phyloP scores from a whole-genome alignment of 2,113 vertebrate species.

The Embiotoca jacksoni region DNA sequence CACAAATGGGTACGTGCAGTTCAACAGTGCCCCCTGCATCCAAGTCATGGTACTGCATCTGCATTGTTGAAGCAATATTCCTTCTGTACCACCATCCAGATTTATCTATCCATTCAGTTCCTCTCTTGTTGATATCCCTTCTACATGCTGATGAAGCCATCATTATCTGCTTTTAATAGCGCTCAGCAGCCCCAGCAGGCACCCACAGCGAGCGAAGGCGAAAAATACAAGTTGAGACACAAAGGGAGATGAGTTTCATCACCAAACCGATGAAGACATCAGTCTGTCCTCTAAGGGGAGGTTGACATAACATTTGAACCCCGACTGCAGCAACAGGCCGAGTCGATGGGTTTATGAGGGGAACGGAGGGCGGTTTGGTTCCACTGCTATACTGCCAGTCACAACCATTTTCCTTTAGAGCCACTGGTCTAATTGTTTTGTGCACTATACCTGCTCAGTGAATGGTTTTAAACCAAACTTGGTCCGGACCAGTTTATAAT shows the following conservation, averaged over 20 bases:
- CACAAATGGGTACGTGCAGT: slow-evolving; percentile 9
- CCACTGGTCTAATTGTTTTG: not conserved
- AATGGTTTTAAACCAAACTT: not conserved
- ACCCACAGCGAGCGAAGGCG: not conserved
- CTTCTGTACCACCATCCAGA: not conserved
- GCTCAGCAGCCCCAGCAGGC: slow-evolving; percentile 19
- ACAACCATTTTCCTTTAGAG: not conserved
- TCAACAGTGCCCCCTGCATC: slow-evolving; percentile 73
- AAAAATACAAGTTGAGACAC: slow-evolving; percentile 28
- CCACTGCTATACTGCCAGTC: not conserved
- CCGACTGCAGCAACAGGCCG: not conserved
- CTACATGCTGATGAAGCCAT: slow-evolving; percentile 37
- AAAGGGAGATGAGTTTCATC: slow-evolving; percentile 40
- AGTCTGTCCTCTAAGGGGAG: slow-evolving; percentile 40
- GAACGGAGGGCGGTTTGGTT: not conserved
- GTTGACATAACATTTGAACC: slow-evolving; percentile 28
- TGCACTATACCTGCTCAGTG: not conserved
- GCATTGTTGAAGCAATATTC: not conserved
- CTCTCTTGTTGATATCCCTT: slow-evolving; percentile 12
- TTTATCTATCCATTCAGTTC: not conserved
- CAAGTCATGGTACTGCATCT: slow-evolving; percentile 4
- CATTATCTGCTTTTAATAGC: slow-evolving; percentile 10
- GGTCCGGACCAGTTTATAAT: not conserved
- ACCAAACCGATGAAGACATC: slow-evolving; percentile 45
- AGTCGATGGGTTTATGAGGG: not conserved